These are phyloP conservation scores for Neoniphon sammara DNA, from an alignment of 2,797 vertebrate species.

Conservation along the genomic window DNA sequence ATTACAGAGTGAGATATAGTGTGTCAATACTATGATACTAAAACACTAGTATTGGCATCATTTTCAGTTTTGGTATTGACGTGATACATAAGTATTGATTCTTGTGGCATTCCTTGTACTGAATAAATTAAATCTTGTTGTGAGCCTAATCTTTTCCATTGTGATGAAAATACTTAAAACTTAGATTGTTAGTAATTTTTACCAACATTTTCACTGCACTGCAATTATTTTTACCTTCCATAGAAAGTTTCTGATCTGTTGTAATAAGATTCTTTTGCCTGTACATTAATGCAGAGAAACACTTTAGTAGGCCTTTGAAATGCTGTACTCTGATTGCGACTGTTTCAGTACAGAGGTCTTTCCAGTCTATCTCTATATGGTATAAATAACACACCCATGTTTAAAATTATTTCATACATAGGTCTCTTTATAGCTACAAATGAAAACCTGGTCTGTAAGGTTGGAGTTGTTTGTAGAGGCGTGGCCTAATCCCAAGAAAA, in stretches of 20 bases:
- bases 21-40: no score
- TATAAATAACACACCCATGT: conserved; percentile 34
- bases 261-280: conserved; percentile 7
- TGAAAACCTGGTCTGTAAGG: conserved; percentile 20
- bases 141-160: background rate
- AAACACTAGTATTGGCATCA: no score
- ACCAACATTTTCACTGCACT: background rate
- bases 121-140: no score
- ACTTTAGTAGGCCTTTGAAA: conserved; percentile 41
- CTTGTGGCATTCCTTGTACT: no score
- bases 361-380: background rate
- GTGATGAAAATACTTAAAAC: background rate
- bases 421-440: conserved; percentile 17
- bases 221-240: background rate
- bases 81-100: no score
- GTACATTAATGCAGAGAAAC: background rate
- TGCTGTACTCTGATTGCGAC: conserved; percentile 50
- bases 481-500: conserved; percentile 33
- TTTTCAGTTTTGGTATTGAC: no score
- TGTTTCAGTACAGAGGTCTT: conserved; percentile 49
- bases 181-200: background rate
- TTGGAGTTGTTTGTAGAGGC: conserved; percentile 26
- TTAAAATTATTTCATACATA: conserved; percentile 26
- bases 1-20: no score
- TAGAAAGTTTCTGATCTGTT: conserved; percentile 2